Percentiles rank a stretch among this genome's conserved stretches.
Evolutionary conservation across 2,113 vertebrate species (phyloP).

Genomic region (Balaeniceps rex): DNA sequence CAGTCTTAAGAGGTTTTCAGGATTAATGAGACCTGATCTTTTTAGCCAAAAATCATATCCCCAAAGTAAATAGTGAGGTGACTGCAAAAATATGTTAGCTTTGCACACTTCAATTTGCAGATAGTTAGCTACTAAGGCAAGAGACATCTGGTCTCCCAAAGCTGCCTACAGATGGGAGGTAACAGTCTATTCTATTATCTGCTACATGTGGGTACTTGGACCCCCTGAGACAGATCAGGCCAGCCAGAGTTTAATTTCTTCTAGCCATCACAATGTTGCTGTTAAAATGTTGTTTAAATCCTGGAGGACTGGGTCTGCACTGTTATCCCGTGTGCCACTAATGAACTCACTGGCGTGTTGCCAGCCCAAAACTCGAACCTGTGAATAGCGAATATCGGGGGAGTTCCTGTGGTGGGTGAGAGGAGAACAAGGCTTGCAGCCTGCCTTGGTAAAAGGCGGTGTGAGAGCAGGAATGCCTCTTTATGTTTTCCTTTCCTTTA

Average conservation of each 20-base stretch:
- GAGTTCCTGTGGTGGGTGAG: not conserved
- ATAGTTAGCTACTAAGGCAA: not conserved
- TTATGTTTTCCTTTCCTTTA: not conserved
- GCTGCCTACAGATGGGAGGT: not conserved
- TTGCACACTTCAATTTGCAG: not conserved
- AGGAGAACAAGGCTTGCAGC: not conserved
- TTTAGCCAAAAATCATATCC: not conserved
- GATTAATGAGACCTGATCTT: not conserved
- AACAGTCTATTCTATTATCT: not conserved
- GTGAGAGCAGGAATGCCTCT: not conserved
- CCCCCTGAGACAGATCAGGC: not conserved
- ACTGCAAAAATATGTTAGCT: not conserved
- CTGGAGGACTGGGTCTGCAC: not conserved
- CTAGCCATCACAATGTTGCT: not conserved
- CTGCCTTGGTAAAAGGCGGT: not conserved
- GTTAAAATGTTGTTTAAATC: slow-evolving; percentile 6
- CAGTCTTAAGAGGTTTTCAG: not conserved
- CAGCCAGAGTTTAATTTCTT: slow-evolving; percentile 20
- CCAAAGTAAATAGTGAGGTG: not conserved
- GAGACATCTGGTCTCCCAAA: slow-evolving; percentile 22
- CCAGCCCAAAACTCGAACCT: not conserved
- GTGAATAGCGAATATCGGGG: not conserved
- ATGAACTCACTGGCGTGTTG: not conserved
- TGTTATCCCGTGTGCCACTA: not conserved
- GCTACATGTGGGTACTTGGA: not conserved